Evolutionary conservation across 2,888 invertebrate genomes (phyloP).

Genomic region (Hartigia nigra): DNA sequence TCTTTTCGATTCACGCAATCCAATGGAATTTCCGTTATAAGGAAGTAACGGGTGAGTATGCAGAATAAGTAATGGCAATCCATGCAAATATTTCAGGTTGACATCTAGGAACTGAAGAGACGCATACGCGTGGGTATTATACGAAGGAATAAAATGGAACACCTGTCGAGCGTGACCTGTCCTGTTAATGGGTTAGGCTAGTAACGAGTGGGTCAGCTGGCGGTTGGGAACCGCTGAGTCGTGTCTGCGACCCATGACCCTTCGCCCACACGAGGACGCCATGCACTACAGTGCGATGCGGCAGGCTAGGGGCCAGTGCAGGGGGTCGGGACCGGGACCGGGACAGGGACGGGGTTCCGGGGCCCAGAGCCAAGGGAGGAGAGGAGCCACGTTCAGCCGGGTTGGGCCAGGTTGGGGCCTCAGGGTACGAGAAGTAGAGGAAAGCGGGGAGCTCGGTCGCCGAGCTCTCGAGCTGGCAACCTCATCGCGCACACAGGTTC

Average conservation of each 20-base stretch:
- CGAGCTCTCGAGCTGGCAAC: constrained; percentile 47
- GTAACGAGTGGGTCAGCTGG: constrained; percentile 14
- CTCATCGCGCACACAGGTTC: constrained; percentile 49
- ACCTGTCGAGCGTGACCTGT: background rate
- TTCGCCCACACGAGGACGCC: constrained; percentile 63
- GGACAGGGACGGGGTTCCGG: background rate
- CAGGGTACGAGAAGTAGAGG: constrained; percentile 39
- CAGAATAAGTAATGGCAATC: background rate
- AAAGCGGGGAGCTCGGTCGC: constrained; percentile 52
- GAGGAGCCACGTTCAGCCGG: constrained; percentile 17
- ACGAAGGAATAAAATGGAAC: constrained; percentile 3
- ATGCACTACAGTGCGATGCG: constrained; percentile 54
- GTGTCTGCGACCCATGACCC: constrained; percentile 64
- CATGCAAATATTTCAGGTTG: background rate
- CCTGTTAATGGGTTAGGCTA: background rate
- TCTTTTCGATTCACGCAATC: constrained; percentile 11
- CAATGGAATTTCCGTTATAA: constrained; percentile 1
- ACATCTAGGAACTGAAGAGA: background rate
- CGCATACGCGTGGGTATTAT: background rate
- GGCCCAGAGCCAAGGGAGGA: background rate
- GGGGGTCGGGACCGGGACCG: constrained; percentile 25
- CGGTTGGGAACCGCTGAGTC: constrained; percentile 55
- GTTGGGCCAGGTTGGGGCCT: constrained; percentile 41
- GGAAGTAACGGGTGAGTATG: background rate
- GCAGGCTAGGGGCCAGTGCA: constrained; percentile 19